Percentiles rank a stretch among this genome's conserved stretches.
phyloP scores from a whole-genome alignment of 2,888 invertebrate genomes.

The Buathra laborator region DNA sequence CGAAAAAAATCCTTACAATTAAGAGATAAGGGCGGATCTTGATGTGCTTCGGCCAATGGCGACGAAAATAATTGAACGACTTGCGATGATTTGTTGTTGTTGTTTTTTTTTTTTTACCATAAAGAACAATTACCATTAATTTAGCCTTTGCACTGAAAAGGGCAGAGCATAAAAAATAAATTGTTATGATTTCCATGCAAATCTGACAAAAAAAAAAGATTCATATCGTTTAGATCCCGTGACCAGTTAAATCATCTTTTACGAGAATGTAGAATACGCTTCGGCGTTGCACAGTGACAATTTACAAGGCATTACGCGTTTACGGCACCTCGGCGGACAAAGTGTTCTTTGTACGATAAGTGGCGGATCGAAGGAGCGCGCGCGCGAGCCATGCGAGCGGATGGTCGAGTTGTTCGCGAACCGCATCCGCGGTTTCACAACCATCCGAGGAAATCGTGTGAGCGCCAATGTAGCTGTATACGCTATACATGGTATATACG shows the following conservation, averaged over 20 bases:
- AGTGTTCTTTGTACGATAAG: slow-evolving; percentile 77
- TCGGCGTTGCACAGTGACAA: slow-evolving; percentile 64
- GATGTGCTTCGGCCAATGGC: neutral
- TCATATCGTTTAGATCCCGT: slow-evolving; percentile 27
- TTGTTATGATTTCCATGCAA: slow-evolving; percentile 24
- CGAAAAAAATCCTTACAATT: neutral
- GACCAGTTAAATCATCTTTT: slow-evolving; percentile 42
- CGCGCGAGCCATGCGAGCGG: slow-evolving; percentile 30
- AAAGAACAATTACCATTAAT: neutral
- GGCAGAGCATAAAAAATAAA: slow-evolving; percentile 1
- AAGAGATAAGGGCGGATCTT: neutral
- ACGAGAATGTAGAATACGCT: slow-evolving; percentile 36
- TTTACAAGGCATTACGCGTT: slow-evolving; percentile 77
- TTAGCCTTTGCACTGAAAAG: neutral
- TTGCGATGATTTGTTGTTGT: neutral
- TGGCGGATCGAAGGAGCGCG: slow-evolving; percentile 63
- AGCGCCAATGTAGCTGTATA: slow-evolving; percentile 14
- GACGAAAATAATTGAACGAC: neutral
- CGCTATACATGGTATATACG: slow-evolving; percentile 8
- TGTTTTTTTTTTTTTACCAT: neutral
- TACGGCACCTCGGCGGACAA: slow-evolving; percentile 73
- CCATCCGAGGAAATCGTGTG: slow-evolving; percentile 39
- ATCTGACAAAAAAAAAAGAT: slow-evolving; percentile 26
- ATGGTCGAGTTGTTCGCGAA: slow-evolving; percentile 34
- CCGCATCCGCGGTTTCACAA: slow-evolving; percentile 49